Percentiles rank a stretch among this genome's conserved stretches.
Conservation (phyloP, 37 sponge, comb jelly and placozoan species). For the Axinella damicornis region DNA sequence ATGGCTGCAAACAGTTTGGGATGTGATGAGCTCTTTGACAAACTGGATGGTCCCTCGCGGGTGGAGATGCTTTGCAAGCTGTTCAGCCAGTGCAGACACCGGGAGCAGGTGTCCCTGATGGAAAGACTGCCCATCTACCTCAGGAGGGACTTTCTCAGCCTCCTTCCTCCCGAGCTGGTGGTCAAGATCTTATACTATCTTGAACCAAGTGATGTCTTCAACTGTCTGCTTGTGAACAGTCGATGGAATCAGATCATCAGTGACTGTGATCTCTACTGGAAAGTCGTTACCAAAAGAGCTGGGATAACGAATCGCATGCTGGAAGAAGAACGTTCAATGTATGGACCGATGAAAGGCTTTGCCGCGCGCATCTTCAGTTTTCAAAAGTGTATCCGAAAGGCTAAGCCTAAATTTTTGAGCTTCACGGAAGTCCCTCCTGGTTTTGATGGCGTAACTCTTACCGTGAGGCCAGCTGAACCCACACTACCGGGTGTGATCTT, state of each 20-base stretch:
- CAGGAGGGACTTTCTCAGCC: conserved; percentile 20
- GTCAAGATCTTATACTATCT: not conserved
- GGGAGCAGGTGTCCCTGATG: conserved; percentile 26
- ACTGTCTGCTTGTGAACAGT: not conserved
- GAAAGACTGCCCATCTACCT: conserved; percentile 18
- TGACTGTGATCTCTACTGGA: conserved; percentile 14
- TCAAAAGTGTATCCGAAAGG: not conserved
- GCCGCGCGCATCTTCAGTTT: not conserved
- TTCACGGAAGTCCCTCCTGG: not conserved
- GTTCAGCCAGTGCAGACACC: conserved; percentile 20
- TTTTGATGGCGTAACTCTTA: not conserved
- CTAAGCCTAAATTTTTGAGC: not conserved
- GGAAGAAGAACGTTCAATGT: not conserved
- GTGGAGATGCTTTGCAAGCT: conserved; percentile 9
- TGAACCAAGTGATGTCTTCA: conserved; percentile 5
- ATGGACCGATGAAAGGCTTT: not conserved
- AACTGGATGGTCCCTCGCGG: too few relatives aligned
- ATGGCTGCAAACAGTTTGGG: too few relatives aligned
- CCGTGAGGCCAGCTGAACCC: not conserved
- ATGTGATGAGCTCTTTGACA: too few relatives aligned
- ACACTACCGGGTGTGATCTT: not conserved
- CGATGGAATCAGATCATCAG: not conserved
- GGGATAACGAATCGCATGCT: not conserved
- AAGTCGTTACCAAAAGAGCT: not conserved
- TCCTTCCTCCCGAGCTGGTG: conserved; percentile 31